Conservation (phyloP, 1,140 invertebrate genomes). For the Penaeus indicus region DNA sequence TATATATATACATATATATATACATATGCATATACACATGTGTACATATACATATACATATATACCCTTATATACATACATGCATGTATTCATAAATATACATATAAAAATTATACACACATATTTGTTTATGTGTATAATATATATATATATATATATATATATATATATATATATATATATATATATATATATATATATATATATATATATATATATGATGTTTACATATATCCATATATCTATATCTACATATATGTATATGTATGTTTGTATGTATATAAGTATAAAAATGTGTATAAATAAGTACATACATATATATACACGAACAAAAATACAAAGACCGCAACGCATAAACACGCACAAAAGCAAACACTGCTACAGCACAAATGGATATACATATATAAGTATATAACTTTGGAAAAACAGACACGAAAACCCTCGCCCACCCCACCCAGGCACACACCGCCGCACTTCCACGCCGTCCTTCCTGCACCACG, state of each 20-base stretch:
- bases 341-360: no score
- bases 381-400: neutral
- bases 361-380: no score
- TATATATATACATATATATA: neutral
- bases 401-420: neutral
- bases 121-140: neutral
- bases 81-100: neutral
- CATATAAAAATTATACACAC: neutral
- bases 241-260: neutral
- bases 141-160: neutral
- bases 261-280: neutral
- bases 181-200: conserved; percentile 15
- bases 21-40: neutral
- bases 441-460: no score
- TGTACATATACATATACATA: neutral
- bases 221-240: neutral
- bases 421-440: neutral
- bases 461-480: no score
- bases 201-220: conserved; percentile 10
- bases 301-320: neutral
- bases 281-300: neutral
- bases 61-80: neutral
- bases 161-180: neutral
- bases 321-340: neutral
- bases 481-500: no score